Percentiles rank a stretch among this genome's conserved stretches.
Evolutionary conservation across 2,113 vertebrate genomes (phyloP).

Genomic region (Uria lomvia): DNA sequence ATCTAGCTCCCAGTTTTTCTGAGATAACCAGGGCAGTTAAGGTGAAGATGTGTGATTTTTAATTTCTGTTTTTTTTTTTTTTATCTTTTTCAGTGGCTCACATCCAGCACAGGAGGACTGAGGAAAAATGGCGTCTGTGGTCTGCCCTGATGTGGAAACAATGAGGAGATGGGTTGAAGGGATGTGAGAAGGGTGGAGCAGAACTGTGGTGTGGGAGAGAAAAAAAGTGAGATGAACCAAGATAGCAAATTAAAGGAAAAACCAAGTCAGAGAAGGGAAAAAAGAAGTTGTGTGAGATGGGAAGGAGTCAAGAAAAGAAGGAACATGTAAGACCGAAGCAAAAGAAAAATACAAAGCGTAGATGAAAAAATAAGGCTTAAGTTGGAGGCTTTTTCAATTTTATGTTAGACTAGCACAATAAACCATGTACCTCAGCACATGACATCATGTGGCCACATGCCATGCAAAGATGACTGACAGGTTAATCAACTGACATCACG

Average conservation of each 20-base stretch:
- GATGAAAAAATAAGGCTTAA: neutral
- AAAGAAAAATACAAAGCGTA: neutral
- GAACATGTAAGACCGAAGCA: neutral
- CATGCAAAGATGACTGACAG: neutral
- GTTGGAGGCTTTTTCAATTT: neutral
- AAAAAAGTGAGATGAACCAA: neutral
- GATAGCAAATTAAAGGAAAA: neutral
- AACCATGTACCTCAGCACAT: neutral
- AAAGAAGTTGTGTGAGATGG: neutral
- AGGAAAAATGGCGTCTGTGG: neutral
- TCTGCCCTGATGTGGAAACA: neutral
- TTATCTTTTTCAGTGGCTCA: neutral
- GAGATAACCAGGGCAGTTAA: neutral
- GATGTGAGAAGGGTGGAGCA: neutral
- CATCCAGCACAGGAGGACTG: neutral
- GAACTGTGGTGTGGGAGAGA: neutral
- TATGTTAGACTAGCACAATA: neutral
- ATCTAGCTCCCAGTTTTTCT: neutral
- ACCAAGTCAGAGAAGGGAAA: neutral
- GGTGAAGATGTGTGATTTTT: neutral
- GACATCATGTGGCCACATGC: slow-evolving; percentile 22
- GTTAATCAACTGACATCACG: slow-evolving; percentile 27
- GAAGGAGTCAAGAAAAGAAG: neutral
- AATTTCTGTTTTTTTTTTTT: neutral
- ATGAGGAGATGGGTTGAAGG: neutral